Evolutionary conservation across 2,888 invertebrate species (phyloP), one percentile per base, ranked within the genome.

Genomic region (Lymantria dispar): DNA sequence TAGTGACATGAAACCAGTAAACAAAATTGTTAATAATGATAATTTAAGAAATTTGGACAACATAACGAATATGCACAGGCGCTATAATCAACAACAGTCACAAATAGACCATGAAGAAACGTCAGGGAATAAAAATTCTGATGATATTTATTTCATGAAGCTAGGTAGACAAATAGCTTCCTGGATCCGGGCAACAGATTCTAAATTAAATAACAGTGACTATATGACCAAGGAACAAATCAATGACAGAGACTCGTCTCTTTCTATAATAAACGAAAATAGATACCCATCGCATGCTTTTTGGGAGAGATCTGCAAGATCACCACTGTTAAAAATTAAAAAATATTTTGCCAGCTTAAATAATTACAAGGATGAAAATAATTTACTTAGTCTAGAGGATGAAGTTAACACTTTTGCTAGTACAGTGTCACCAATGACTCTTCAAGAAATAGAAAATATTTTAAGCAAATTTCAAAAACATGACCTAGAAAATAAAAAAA

Each of bases 221-320:
- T 47, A 71, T 81, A 64, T 63, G 78, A 50, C 22, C 40, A 41
- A 38, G 22, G 73, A 78, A 54, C 64, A 65, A 50, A 47, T 62
- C 7, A 58, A 58, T 37, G 43, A 50, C n/a, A 61, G 66, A 48
- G 48, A 52, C 22, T 61, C 64, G 7, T 54, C 61, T 30, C 69
- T 76, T 48, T 64, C 78, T 1, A 64, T 82, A 36, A 72, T 83
- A 43, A 76, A 73, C 48, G 76, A 81, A 52, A 74, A 79, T 36
- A 70, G 60, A 47, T 77, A 74, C 56, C 58, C 72, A 1, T 78
- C 86, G 10, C 71, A 72, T 37, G 81, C 86, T 3, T 87, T 79
- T 63, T 89, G 88, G 88, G 90, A 90, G 49, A 77, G 89, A 60
- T 84, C 79, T 46, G 78, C 85, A 1, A 77, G 90, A 59, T 89